These are phyloP conservation scores for Chrysolina haemoptera DNA, from an alignment of 2,888 invertebrate genomes.

Conservation along the genomic window DNA sequence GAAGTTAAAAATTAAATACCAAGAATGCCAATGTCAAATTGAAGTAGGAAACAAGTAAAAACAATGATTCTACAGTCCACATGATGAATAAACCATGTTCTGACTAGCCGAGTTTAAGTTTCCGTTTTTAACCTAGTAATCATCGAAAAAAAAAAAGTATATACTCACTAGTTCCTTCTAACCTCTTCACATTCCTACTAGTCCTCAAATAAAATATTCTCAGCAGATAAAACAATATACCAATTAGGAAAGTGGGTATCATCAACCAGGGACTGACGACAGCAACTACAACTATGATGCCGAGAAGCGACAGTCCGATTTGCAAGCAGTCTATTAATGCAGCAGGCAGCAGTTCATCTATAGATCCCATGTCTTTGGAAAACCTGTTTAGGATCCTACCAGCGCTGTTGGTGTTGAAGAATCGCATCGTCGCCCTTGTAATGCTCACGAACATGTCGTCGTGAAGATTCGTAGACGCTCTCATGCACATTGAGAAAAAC, in stretches of 20 bases:
- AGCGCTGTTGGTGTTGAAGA: slow-evolving; percentile 79
- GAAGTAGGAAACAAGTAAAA: not conserved
- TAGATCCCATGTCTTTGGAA: slow-evolving; percentile 78
- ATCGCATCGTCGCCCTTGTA: slow-evolving; percentile 76
- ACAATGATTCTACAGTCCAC: no score
- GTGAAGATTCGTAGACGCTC: slow-evolving; percentile 73
- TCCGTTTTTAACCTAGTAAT: no score
- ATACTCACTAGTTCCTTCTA: slow-evolving; percentile 80
- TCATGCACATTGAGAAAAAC: slow-evolving; percentile 73
- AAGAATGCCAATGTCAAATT: not conserved
- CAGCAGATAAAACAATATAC: slow-evolving; percentile 76
- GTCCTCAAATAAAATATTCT: slow-evolving; percentile 80
- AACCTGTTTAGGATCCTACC: slow-evolving; percentile 79
- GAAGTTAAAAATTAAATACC: slow-evolving; percentile 14
- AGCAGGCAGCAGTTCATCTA: slow-evolving; percentile 72
- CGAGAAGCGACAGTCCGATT: slow-evolving; percentile 77
- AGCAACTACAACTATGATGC: slow-evolving; percentile 81
- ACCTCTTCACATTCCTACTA: slow-evolving; percentile 82
- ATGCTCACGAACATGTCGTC: slow-evolving; percentile 71
- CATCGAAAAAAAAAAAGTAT: not conserved
- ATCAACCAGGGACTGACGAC: slow-evolving; percentile 80
- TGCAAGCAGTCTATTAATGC: slow-evolving; percentile 72
- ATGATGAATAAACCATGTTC: no score
- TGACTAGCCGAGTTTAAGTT: no score
- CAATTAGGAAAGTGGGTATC: slow-evolving; percentile 77